A percentile compares a stretch with the other conserved stretches of the same genome.
Evolutionary conservation across 2,797 vertebrate species (phyloP).

Genomic region (Halcyon smyrnensis): DNA sequence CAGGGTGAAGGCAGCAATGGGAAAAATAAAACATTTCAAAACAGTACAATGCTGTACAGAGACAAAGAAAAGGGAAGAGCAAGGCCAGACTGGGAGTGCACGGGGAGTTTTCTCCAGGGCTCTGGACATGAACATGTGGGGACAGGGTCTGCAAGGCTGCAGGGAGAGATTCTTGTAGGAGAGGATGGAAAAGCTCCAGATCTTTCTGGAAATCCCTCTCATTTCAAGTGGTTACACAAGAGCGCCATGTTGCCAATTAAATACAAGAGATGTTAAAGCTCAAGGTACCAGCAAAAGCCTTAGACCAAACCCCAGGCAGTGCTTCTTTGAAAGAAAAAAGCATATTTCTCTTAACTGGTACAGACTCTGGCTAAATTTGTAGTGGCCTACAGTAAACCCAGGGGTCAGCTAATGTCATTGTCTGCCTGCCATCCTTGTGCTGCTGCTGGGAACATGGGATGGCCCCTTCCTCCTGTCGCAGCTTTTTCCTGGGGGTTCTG

Average conservation of each 20-base stretch:
- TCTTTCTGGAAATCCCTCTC: neutral
- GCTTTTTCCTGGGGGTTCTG: neutral
- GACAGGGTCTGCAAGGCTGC: neutral
- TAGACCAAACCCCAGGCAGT: neutral
- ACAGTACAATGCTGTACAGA: neutral
- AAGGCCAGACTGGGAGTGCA: neutral
- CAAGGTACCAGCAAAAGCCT: neutral
- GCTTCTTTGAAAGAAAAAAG: neutral
- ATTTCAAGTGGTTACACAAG: neutral
- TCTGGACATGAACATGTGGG: accelerated
- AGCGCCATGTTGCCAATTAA: neutral
- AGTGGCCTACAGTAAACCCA: neutral
- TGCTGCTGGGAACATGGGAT: accelerated
- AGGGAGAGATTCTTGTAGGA: neutral
- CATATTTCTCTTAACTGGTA: neutral
- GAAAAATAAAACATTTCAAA: neutral
- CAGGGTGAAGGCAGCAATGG: neutral
- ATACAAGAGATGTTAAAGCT: neutral
- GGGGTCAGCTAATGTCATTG: accelerated
- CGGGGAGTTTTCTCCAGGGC: neutral
- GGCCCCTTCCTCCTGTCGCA: neutral
- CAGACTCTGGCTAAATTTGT: neutral
- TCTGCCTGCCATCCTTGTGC: neutral
- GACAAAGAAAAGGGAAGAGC: neutral
- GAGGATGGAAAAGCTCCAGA: neutral